Conservation (phyloP, 1,140 invertebrate genomes). For the Eulimnadia texana region DNA sequence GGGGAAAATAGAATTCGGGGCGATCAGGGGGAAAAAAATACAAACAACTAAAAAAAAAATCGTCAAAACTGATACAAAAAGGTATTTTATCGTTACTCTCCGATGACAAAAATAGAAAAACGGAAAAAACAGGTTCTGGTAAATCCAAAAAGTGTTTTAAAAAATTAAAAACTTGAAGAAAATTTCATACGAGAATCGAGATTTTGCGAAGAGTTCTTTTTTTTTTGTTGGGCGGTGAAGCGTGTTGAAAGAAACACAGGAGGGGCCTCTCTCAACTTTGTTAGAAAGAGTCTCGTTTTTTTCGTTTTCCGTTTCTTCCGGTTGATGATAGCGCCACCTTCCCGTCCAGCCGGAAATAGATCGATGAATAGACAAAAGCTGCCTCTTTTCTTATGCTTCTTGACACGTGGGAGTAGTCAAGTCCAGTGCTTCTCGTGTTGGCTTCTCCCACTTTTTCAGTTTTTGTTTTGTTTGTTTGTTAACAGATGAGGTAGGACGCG, state of each 20-base stretch:
- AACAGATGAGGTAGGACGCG: neutral
- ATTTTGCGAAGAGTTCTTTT: neutral
- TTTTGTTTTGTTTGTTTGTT: neutral
- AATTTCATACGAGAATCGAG: neutral
- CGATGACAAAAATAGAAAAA: too few relatives aligned
- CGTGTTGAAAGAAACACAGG: neutral
- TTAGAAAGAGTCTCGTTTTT: neutral
- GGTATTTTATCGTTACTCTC: too few relatives aligned
- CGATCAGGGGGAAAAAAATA: too few relatives aligned
- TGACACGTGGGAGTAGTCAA: neutral
- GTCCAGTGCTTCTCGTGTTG: neutral
- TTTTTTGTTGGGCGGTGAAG: neutral
- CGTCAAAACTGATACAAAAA: too few relatives aligned
- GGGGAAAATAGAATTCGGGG: too few relatives aligned
- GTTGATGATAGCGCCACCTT: too few relatives aligned
- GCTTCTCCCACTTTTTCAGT: neutral
- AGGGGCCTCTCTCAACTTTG: neutral
- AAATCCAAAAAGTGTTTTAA: too few relatives aligned
- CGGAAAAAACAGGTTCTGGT: too few relatives aligned
- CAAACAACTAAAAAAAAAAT: too few relatives aligned
- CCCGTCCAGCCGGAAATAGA: too few relatives aligned
- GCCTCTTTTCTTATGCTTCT: too few relatives aligned
- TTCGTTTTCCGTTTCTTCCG: neutral
- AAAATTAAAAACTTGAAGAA: neutral
- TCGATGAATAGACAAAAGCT: neutral